These are phyloP conservation scores for Athalia rosae DNA, from an alignment of 2,888 invertebrate genomes.

Conservation along the genomic window DNA sequence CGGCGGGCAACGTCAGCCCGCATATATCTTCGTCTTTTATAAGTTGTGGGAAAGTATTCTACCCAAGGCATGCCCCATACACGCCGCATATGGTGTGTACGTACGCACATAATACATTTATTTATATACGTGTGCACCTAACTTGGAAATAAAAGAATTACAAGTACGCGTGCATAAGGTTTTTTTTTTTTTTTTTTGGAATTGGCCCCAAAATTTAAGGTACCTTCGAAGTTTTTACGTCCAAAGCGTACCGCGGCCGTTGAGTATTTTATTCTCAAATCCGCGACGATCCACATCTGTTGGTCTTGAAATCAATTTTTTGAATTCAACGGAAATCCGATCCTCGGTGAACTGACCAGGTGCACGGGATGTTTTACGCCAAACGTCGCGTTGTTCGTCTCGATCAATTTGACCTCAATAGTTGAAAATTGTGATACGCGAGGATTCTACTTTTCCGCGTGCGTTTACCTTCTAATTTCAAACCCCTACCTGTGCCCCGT, in stretches of 20 bases:
- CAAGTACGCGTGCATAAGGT: conserved; percentile 19
- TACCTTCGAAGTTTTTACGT: background rate
- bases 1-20: conserved; percentile 53
- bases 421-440: background rate
- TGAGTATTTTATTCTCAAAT: background rate
- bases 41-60: conserved; percentile 55
- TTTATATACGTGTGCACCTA: background rate
- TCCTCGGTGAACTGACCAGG: conserved; percentile 1
- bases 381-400: no score
- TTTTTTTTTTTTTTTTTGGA: background rate
- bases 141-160: conserved; percentile 15
- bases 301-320: conserved; percentile 7
- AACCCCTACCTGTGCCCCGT: no score
- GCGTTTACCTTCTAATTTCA: no score
- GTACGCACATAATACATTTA: background rate
- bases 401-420: background rate
- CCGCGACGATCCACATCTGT: background rate
- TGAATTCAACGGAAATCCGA: background rate
- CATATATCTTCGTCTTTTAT: conserved; percentile 55
- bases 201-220: background rate
- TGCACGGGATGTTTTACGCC: background rate
- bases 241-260: background rate
- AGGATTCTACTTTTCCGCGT: no score
- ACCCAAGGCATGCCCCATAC: conserved; percentile 16
- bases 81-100: background rate